A percentile compares a stretch with the other conserved stretches of the same genome.
Conservation (phyloP, 1,140 invertebrate species). For the Dendrolimus kikuchii region DNA sequence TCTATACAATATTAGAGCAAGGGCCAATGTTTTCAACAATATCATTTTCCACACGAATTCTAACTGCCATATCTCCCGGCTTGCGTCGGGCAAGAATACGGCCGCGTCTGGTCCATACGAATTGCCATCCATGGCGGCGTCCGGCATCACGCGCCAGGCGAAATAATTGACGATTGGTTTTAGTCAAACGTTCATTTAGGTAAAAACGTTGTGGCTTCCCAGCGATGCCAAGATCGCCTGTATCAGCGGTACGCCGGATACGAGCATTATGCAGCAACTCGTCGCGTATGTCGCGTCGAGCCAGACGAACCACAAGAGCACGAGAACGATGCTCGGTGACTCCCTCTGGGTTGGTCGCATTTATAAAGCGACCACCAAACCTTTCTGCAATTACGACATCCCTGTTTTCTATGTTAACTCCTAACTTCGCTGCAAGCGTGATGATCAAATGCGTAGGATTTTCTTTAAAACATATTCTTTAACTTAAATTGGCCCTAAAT, state of each 20-base stretch:
- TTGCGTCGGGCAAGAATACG: neutral
- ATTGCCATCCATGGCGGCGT: slow-evolving; percentile 3
- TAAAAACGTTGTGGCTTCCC: slow-evolving; percentile 8
- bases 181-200: slow-evolving; percentile 15
- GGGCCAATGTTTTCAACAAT: neutral
- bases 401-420: slow-evolving; percentile 4
- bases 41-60: neutral
- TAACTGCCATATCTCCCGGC: neutral
- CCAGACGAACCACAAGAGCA: slow-evolving; percentile 5
- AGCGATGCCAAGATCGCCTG: slow-evolving; percentile 3
- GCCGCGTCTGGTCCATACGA: slow-evolving; percentile 3
- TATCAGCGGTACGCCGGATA: slow-evolving; percentile 1
- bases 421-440: slow-evolving; percentile 5
- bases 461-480: neutral
- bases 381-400: slow-evolving; percentile 10
- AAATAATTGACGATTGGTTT: slow-evolving; percentile 12
- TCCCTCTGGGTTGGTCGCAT: neutral
- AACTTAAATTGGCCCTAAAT: too few species aligned
- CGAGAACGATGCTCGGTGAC: slow-evolving; percentile 1
- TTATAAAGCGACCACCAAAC: neutral
- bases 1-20: too few species aligned
- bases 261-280: slow-evolving; percentile 6
- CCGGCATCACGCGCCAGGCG: slow-evolving; percentile 4
- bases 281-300: slow-evolving; percentile 4
- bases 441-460: slow-evolving; percentile 4